Evolutionary conservation across 2,797 vertebrate species (phyloP).

Genomic region (Thripadectes ignobilis): DNA sequence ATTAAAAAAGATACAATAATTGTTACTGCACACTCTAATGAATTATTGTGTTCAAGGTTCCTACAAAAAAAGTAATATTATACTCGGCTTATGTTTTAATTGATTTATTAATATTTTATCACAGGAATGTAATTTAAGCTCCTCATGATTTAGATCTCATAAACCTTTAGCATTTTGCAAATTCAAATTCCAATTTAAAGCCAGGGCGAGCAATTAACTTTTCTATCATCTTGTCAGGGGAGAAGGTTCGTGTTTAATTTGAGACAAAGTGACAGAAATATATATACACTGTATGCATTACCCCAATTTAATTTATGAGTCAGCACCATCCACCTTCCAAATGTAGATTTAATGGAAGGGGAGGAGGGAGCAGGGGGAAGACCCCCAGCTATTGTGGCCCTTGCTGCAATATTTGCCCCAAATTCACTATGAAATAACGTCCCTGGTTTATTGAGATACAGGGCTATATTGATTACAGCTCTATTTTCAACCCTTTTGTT

Average conservation of each 20-base stretch:
- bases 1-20: conserved; percentile 87
- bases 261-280: conserved; percentile 89
- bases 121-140: conserved; percentile 90
- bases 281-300: conserved; percentile 85
- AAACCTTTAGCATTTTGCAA: conserved; percentile 90
- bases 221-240: conserved; percentile 89
- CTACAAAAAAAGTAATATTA: conserved; percentile 87
- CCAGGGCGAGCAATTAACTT: conserved; percentile 88
- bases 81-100: conserved; percentile 88
- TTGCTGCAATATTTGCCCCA: conserved; percentile 63
- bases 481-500: conserved; percentile 72
- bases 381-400: conserved; percentile 57
- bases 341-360: conserved; percentile 79
- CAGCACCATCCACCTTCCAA: conserved; percentile 82
- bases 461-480: conserved; percentile 58
- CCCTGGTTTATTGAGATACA: conserved; percentile 63
- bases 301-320: conserved; percentile 85
- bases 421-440: conserved; percentile 42
- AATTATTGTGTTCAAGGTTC: conserved; percentile 87
- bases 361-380: conserved; percentile 64
- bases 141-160: conserved; percentile 88
- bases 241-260: conserved; percentile 89
- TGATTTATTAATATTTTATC: conserved; percentile 91
- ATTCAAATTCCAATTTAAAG: conserved; percentile 90
- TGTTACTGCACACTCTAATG: conserved; percentile 85